phyloP scores from a whole-genome alignment of 2,797 vertebrate genomes.

The Cercopithecus mitis region DNA sequence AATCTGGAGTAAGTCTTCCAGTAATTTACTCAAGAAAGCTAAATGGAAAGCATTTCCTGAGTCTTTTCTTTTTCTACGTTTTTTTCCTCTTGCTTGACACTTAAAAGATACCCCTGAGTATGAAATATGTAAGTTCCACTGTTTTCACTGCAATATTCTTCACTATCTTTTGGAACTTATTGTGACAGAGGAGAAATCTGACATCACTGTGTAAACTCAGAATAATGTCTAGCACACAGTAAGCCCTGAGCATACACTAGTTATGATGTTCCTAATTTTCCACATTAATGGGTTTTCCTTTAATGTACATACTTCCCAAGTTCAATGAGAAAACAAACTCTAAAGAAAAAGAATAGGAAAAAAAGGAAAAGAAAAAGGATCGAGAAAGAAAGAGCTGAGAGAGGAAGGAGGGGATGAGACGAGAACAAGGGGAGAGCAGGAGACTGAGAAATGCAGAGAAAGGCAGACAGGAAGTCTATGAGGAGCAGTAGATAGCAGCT shows the following conservation, averaged over 20 bases:
- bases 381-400: not conserved
- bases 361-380: not conserved
- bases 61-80: not conserved
- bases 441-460: not conserved
- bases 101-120: not conserved
- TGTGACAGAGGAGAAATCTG: not conserved
- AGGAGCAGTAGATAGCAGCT: fast-evolving
- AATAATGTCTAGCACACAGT: not conserved
- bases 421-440: not conserved
- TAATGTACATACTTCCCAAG: not conserved
- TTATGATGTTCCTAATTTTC: not conserved
- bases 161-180: not conserved
- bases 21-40: not conserved
- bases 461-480: fast-evolving
- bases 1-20: not conserved
- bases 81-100: not conserved
- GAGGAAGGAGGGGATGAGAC: slow-evolving; percentile 13
- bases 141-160: not conserved
- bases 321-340: not conserved
- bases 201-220: not conserved
- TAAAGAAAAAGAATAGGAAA: not conserved
- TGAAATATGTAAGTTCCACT: not conserved
- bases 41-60: too few species aligned
- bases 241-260: not conserved
- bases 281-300: not conserved